These are phyloP conservation scores for Sarcophaga subvicina DNA, from an alignment of 2,888 invertebrate genomes.

Conservation along the genomic window DNA sequence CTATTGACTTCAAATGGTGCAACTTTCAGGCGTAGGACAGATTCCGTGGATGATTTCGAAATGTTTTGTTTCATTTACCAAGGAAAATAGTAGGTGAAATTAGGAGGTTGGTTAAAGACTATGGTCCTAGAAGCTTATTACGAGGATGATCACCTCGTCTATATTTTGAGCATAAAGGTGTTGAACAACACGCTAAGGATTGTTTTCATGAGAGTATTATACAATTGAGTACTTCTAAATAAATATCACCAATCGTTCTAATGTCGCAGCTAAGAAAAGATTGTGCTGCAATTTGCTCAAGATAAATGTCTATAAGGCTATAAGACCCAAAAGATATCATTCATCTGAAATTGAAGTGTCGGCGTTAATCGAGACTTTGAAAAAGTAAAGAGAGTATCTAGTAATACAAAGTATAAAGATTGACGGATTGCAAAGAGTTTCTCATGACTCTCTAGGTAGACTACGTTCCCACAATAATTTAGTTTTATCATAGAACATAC, in stretches of 20 bases:
- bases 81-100: background rate
- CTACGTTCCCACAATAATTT: background rate
- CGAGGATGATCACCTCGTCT: background rate
- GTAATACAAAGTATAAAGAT: background rate
- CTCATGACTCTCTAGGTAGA: slow-evolving; percentile 4
- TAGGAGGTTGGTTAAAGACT: background rate
- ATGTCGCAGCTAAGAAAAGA: slow-evolving; percentile 53
- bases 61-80: background rate
- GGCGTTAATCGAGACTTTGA: slow-evolving; percentile 12
- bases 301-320: background rate
- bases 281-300: slow-evolving; percentile 43
- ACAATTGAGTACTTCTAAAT: no score
- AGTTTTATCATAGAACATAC: background rate
- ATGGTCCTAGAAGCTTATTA: no score
- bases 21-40: no score
- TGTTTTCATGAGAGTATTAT: no score
- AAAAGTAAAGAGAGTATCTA: slow-evolving; percentile 11
- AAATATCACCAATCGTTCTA: slow-evolving; percentile 13
- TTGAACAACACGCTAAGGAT: slow-evolving; percentile 9
- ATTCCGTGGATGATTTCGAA: background rate
- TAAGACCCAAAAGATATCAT: slow-evolving; percentile 31
- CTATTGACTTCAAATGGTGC: no score
- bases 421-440: background rate
- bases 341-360: slow-evolving; percentile 44
- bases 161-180: slow-evolving; percentile 59